phyloP scores from a whole-genome alignment of 2,113 vertebrate genomes.

The Isurus oxyrinchus region DNA sequence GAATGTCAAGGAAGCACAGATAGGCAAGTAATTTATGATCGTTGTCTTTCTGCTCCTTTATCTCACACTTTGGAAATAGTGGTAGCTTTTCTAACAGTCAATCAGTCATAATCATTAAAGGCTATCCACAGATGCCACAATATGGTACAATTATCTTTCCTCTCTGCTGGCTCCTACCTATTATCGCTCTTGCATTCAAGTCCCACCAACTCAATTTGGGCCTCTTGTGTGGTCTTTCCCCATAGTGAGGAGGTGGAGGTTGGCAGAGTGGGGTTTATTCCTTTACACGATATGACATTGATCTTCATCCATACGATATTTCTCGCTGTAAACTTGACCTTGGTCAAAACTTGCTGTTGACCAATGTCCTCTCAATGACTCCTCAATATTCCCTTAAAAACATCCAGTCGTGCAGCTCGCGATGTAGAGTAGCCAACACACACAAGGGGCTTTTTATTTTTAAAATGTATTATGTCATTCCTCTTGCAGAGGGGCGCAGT shows the following conservation, averaged over 20 bases:
- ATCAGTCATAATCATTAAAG: slow-evolving; percentile 18
- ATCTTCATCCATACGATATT: background rate
- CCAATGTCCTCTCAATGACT: background rate
- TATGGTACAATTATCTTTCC: background rate
- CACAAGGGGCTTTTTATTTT: background rate
- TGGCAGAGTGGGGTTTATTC: background rate
- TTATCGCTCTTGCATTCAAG: background rate
- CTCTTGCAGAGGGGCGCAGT: background rate
- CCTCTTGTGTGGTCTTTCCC: background rate
- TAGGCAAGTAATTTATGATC: slow-evolving; percentile 34
- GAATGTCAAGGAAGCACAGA: slow-evolving; percentile 30
- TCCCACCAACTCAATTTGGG: background rate
- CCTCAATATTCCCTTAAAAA: background rate
- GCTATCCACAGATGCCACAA: background rate
- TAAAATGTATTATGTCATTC: background rate
- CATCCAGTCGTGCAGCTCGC: background rate
- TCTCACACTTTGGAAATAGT: slow-evolving; percentile 29
- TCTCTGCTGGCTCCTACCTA: background rate
- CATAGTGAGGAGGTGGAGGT: too few relatives aligned
- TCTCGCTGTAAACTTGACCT: background rate
- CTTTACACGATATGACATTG: background rate
- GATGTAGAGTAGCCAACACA: background rate
- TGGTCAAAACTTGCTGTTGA: background rate
- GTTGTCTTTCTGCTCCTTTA: slow-evolving; percentile 28
- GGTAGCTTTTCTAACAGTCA: slow-evolving; percentile 26